These are phyloP conservation scores for Cryptosula pallasiana DNA, from an alignment of 2,888 invertebrate genomes.

Conservation along the genomic window DNA sequence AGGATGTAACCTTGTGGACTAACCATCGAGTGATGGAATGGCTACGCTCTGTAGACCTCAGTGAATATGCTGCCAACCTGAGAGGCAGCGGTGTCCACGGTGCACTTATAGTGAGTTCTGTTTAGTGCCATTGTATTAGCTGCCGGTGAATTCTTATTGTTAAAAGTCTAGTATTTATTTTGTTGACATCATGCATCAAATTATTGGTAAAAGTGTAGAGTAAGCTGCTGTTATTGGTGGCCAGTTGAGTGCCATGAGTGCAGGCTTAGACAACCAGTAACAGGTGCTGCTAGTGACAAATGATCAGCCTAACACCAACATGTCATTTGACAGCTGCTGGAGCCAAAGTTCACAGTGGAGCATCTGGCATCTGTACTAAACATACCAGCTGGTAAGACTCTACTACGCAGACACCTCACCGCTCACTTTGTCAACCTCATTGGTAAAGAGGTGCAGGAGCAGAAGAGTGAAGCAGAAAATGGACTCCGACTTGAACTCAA, in stretches of 20 bases:
- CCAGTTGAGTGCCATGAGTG: too few species aligned
- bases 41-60: constrained; percentile 90
- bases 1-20: constrained; percentile 62
- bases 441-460: constrained; percentile 75
- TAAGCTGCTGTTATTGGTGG: too few species aligned
- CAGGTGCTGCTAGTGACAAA: too few species aligned
- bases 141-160: too few species aligned
- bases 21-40: constrained; percentile 96
- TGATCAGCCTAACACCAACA: too few species aligned
- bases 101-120: constrained; percentile 69
- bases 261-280: too few species aligned
- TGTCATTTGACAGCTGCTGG: constrained; percentile 66
- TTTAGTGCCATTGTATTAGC: too few species aligned
- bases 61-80: constrained; percentile 96
- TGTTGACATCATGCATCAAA: too few species aligned
- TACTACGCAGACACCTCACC: constrained; percentile 85
- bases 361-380: constrained; percentile 84
- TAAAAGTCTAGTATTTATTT: too few species aligned
- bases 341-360: constrained; percentile 89
- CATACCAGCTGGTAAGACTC: constrained; percentile 89
- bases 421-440: constrained; percentile 91
- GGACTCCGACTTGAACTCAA: constrained; percentile 15
- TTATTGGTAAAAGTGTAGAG: too few species aligned
- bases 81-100: constrained; percentile 90
- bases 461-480: constrained; percentile 75